These are phyloP conservation scores for Recurvirostra avosetta DNA, from an alignment of 2,113 vertebrate species.

Conservation along the genomic window DNA sequence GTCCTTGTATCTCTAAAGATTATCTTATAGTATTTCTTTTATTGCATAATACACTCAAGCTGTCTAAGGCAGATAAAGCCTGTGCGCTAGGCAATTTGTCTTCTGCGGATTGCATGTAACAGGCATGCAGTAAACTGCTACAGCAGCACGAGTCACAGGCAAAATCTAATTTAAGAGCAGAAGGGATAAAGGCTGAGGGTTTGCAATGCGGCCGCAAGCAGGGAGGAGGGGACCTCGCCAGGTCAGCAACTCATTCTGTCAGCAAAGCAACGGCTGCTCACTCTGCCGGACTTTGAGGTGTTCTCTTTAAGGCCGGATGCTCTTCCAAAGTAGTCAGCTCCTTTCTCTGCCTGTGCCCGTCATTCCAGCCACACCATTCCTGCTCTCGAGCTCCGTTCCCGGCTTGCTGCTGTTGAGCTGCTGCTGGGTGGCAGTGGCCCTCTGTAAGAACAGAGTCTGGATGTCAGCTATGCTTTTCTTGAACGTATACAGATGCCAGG, in stretches of 20 bases:
- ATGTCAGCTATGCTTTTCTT: neutral
- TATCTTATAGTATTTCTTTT: neutral
- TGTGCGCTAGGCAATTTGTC: neutral
- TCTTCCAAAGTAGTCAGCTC: neutral
- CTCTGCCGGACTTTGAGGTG: neutral
- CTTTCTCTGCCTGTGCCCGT: neutral
- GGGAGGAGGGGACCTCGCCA: neutral
- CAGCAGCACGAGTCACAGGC: neutral
- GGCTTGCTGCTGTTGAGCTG: rapidly evolving
- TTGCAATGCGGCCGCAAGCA: neutral
- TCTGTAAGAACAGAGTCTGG: neutral
- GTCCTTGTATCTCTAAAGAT: neutral
- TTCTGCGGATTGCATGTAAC: neutral
- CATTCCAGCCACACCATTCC: neutral
- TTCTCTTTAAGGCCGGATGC: neutral
- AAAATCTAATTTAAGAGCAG: neutral
- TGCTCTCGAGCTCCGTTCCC: neutral
- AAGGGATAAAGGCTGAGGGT: neutral
- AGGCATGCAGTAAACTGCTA: neutral
- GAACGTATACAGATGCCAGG: no score
- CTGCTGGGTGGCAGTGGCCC: neutral
- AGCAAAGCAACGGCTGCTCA: neutral
- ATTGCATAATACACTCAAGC: neutral
- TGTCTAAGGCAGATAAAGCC: neutral
- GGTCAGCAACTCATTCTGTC: neutral